Conservation (phyloP, 1,140 invertebrate genomes). For the Polypedilum pembai region DNA sequence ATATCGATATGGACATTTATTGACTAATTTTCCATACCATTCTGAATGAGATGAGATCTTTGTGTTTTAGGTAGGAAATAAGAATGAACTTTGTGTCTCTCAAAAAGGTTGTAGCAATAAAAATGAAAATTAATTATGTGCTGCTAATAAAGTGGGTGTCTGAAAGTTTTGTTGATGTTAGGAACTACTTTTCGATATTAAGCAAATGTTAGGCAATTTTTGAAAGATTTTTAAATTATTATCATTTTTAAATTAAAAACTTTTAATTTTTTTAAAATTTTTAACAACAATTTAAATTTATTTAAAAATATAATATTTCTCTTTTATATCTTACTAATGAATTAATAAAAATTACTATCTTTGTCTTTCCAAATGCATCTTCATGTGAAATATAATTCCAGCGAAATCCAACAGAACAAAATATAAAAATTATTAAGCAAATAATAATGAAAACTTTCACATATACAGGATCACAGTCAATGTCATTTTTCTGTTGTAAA, state of each 20-base stretch:
- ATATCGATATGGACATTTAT: conserved; percentile 8
- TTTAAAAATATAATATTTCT: no score
- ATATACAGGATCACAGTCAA: background rate
- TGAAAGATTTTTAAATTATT: no score
- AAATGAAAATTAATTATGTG: conserved; percentile 1
- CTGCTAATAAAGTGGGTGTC: background rate
- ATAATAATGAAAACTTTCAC: background rate
- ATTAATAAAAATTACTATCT: background rate
- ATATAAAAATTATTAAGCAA: background rate
- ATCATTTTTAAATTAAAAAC: no score
- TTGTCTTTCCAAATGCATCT: background rate
- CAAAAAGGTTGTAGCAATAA: background rate
- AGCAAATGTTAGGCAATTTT: no score
- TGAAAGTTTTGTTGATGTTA: background rate
- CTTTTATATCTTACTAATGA: no score
- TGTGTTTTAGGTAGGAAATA: background rate
- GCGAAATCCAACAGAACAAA: background rate
- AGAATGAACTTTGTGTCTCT: background rate
- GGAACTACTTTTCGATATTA: no score
- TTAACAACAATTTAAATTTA: no score
- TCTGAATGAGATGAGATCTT: background rate
- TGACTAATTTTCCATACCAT: background rate
- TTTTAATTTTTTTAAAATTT: no score
- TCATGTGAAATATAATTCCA: background rate
- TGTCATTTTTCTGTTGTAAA: background rate